phyloP scores from a whole-genome alignment of 1,140 invertebrate genomes.

The Notospermus geniculatus region DNA sequence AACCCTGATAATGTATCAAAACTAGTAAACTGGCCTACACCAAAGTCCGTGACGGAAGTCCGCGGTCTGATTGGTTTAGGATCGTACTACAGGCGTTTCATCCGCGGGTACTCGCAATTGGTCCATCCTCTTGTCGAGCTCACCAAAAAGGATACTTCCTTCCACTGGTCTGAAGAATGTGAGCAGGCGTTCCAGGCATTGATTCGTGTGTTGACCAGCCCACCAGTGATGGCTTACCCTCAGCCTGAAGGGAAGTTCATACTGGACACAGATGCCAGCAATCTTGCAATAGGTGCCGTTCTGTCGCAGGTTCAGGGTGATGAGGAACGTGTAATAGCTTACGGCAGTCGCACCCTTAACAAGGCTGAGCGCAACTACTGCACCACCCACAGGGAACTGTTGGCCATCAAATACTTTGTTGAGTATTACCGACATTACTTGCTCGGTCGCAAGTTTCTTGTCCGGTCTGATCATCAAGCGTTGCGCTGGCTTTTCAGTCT shows the following conservation, averaged over 20 bases:
- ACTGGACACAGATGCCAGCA: conserved; percentile 55
- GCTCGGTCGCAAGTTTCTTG: conserved; percentile 19
- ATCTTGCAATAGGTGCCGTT: conserved; percentile 50
- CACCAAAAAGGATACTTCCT: conserved; percentile 24
- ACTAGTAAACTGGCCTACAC: conserved; percentile 18
- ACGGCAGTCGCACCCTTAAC: conserved; percentile 14
- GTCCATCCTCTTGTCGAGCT: conserved; percentile 20
- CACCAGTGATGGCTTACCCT: conserved; percentile 28
- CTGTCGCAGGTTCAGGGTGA: conserved; percentile 48
- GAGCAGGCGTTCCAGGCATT: conserved; percentile 11
- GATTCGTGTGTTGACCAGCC: neutral
- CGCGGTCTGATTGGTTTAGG: conserved; percentile 21
- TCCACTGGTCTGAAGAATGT: conserved; percentile 20
- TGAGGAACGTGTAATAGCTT: conserved; percentile 20
- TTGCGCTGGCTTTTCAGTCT: conserved; percentile 24
- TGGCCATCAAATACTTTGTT: conserved; percentile 26
- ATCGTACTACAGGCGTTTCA: conserved; percentile 27
- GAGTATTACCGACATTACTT: conserved; percentile 27
- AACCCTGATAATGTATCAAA: conserved; percentile 18
- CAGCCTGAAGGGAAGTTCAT: conserved; percentile 41
- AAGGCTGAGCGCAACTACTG: conserved; percentile 24
- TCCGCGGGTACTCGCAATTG: conserved; percentile 22
- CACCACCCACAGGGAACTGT: conserved; percentile 23
- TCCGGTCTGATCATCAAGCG: conserved; percentile 28
- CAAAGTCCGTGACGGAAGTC: conserved; percentile 15